Evolutionary conservation across 2,797 vertebrate species (phyloP), one percentile per base, ranked within the genome.

Genomic region (Erpetoichthys calabaricus): DNA sequence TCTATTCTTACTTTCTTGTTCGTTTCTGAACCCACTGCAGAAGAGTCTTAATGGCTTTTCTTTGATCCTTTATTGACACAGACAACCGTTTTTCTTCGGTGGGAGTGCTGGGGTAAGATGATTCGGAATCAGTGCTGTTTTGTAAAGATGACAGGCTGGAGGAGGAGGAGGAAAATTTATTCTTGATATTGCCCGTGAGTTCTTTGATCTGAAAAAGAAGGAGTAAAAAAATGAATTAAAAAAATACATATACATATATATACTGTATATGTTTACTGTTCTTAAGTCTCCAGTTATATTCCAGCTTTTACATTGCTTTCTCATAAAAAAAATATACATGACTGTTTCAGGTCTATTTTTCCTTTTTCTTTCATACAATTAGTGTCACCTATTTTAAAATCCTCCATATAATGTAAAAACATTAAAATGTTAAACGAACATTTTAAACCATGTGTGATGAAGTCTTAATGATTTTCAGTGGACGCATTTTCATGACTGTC

Each of bases 11-110:
- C 95, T 92, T 98, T 72, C 91, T 83, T 1, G 93, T 96, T 63
- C 90, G 87, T 68, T 87, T 90, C 80, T 98, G 95, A 49, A 97
- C 91, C 95, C 95, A 98, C 2, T 88, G 80, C 69, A 98, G 73
- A 63, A 98, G 87, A 42, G 88, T 90, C 73, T 89, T 89, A 74
- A 98, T 97, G 69, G 89, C 85, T 70, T 78, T 92, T 65, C 88
- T 81, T 60, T 97, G 91, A 64, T 94, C 93, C 61, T 86, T 87
- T 67, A 86, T 79, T 0, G 87, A 75, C 5, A 81, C 55, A 1
- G 74, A 75, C 57, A 79, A 56, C 43, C 63, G 84, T 57, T 76
- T 81, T 63, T 92, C 87, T 0, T 88, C 72, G 0, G 83, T 86
- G 0, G 90, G 87, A 0, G 88, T 87, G 75, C 82, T 87, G 59